phyloP scores from a whole-genome alignment of 1,140 invertebrate species.

The Drosophila kikkawai region DNA sequence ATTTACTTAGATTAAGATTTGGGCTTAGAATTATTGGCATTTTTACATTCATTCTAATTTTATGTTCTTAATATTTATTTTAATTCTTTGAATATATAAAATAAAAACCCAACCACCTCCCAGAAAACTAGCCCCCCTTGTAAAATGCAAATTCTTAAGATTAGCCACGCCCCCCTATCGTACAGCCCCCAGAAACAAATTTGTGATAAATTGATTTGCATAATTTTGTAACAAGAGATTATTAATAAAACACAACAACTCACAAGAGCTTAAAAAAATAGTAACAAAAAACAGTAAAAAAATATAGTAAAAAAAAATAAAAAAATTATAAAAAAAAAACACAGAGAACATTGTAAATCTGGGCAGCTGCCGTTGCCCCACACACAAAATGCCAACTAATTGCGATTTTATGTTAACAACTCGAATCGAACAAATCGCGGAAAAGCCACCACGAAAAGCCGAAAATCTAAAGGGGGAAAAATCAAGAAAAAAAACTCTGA shows the following conservation, averaged over 20 bases:
- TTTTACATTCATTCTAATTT: too few relatives aligned
- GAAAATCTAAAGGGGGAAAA: slow-evolving; percentile 23
- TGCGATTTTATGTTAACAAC: slow-evolving; percentile 74
- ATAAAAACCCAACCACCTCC: background rate
- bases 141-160: slow-evolving; percentile 23
- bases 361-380: slow-evolving; percentile 32
- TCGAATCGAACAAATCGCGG: slow-evolving; percentile 65
- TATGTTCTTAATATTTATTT: background rate
- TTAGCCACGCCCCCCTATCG: slow-evolving; percentile 11
- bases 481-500: slow-evolving; percentile 9
- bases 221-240: slow-evolving; percentile 62
- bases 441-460: slow-evolving; percentile 21
- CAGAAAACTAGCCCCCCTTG: background rate
- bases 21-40: too few relatives aligned
- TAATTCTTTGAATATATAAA: too few relatives aligned
- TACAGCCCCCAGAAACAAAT: slow-evolving; percentile 38
- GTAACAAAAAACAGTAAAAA: background rate
- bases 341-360: background rate
- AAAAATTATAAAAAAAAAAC: background rate
- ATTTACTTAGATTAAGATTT: too few relatives aligned
- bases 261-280: background rate
- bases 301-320: background rate
- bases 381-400: slow-evolving; percentile 63
- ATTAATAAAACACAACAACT: slow-evolving; percentile 38
- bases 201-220: slow-evolving; percentile 61